Percentiles rank a stretch among this genome's conserved stretches.
phyloP scores from a whole-genome alignment of 2,113 vertebrate species.

The Oryzias curvinotus region DNA sequence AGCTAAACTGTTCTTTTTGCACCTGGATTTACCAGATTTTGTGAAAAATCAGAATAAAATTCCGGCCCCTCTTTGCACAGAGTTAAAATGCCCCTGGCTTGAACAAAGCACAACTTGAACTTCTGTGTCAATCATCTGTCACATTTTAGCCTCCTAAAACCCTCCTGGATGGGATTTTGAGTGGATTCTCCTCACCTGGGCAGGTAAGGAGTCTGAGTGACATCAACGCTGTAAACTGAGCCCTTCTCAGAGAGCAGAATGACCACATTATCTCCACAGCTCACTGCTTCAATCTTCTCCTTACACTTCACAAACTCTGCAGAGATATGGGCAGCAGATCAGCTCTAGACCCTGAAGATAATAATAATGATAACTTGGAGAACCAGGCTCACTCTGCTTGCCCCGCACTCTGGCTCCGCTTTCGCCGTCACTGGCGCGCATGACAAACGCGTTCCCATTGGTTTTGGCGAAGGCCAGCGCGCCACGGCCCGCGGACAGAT shows the following conservation, averaged over 20 bases:
- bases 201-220: background rate
- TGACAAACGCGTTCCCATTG: conserved; percentile 27
- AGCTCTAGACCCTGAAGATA: background rate
- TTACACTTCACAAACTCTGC: conserved; percentile 33
- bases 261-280: conserved; percentile 31
- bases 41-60: no score
- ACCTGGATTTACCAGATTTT: no score
- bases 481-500: conserved; percentile 15
- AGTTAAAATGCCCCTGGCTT: no score
- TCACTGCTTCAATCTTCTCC: conserved; percentile 42
- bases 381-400: conserved; percentile 45
- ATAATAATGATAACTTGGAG: background rate
- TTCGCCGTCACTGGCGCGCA: background rate
- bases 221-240: conserved; percentile 25
- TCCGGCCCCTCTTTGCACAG: no score
- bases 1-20: no score
- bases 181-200: conserved; percentile 25
- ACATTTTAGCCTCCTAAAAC: background rate
- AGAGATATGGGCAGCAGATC: background rate
- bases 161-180: background rate
- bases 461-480: conserved; percentile 31
- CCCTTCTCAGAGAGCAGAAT: conserved; percentile 43
- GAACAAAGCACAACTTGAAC: background rate
- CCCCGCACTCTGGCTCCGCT: conserved; percentile 33
- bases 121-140: background rate